Base-by-base conservation (phyloP, 1,140 invertebrate genomes). In the Trichoplusia ni region DNA sequence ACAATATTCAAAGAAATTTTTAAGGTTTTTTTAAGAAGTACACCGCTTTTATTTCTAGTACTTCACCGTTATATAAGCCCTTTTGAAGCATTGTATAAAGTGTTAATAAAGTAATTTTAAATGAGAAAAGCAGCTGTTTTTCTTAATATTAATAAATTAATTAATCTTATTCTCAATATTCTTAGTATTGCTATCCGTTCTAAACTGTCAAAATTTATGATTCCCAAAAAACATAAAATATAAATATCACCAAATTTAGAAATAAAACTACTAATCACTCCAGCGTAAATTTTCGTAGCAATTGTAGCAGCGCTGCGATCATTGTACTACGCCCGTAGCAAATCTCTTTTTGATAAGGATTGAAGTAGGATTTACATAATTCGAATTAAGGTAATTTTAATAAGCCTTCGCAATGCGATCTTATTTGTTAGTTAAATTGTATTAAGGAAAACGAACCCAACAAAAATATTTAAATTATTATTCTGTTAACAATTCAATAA, bases 1-100 rank as follows among this genome's bases (percentile, higher is more conserved):
- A 49, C 46, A 49, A 49, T 49, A 49, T 49, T 31, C 13, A 49
- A 49, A 49, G 46, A 49, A 49, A 49, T 29, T 49, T 7, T 18
- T 25, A 14, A 49, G 46, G 23, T 49, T 49, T 49, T 49, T 25
- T 31, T 49, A 49, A 49, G 13, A 49, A 49, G 25, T 49, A 49
- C 46, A n/a, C 46, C 16, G 2, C 25, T 7, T 44, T n/a, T n/a
- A n/a, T n/a, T n/a, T n/a, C n/a, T n/a, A n/a, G n/a, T n/a, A n/a
- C n/a, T 33, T 31, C 11, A 33, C 9, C 29, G 8, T 33, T n/a
- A n/a, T n/a, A n/a, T n/a, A n/a, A n/a, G n/a, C n/a, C n/a, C n/a
- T n/a, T n/a, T n/a, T n/a, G n/a, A n/a, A n/a, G n/a, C n/a, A n/a
- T n/a, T n/a, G n/a, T n/a, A n/a, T n/a, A n/a, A n/a, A n/a, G n/a